Percentiles rank a stretch among this genome's conserved stretches.
Conservation (phyloP, 2,113 vertebrate genomes). For the Felis catus region DNA sequence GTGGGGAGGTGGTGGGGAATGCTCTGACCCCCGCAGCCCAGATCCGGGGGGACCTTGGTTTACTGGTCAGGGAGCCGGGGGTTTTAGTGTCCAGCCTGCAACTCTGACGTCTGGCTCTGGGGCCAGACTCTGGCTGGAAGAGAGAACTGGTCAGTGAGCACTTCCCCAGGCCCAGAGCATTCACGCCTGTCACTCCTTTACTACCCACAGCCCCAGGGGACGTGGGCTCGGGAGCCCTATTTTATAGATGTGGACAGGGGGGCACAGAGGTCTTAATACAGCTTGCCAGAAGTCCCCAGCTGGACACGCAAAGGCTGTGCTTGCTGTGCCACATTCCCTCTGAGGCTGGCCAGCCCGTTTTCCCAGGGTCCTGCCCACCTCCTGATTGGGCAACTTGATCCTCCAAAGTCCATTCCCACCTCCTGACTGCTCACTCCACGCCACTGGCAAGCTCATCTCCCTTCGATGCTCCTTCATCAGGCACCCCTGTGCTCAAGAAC, state of each 20-base stretch:
- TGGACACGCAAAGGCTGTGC: accelerated
- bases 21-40: not conserved
- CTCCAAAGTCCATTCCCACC: not conserved
- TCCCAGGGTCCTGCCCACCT: not conserved
- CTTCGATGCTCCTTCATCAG: not conserved
- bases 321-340: not conserved
- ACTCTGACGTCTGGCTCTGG: not conserved
- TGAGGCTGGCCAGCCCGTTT: not conserved
- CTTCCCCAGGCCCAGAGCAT: not conserved
- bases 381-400: not conserved
- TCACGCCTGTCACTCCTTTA: accelerated
- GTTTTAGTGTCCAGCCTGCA: not conserved
- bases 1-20: not conserved
- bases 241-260: not conserved
- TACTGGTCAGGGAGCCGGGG: not conserved
- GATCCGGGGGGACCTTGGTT: not conserved
- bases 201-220: not conserved
- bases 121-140: accelerated
- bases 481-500: not conserved
- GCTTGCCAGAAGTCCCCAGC: not conserved
- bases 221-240: accelerated
- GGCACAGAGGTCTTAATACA: accelerated
- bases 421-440: not conserved
- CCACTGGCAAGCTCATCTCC: not conserved
- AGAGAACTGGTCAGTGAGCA: accelerated